Base-by-base conservation (phyloP, 2,888 invertebrate species). In the Euproctis similis region DNA sequence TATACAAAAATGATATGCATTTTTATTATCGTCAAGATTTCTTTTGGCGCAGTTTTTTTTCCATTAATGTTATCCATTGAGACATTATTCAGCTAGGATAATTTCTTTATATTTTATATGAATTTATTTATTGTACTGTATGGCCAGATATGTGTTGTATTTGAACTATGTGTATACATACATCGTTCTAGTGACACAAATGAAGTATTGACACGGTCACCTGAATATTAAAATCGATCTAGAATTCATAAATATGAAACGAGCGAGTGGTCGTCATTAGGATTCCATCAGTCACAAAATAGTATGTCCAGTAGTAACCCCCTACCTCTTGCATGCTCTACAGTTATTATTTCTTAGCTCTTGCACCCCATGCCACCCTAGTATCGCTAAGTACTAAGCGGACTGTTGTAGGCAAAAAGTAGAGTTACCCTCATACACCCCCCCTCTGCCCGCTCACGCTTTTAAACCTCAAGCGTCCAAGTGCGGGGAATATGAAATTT, bases 401-500 rank as follows among this genome's bases (percentile, higher is more conserved):
- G 52, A 53, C 63, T 70, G 76, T 75, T 70, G 72, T 63, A 70
- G 70, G 76, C 76, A 78, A 80, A 80, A 78, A 74, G 70, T 72
- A 65, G 62, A 57, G 37, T 40, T 47, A 46, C 51, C 51, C 46
- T 39, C 36, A 8, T 27, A 24, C 26, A 27, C 35, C 62, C 64
- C 66, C 62, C 64, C 55, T 53, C 59, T 68, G 55, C 52, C 63
- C 76, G 72, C 72, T 70, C 66, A 74, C 74, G 80, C 80, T 80
- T 81, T 80, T 76, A 82, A 82, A 81, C 81, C 82, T 81, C 81
- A 80, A 80, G 72, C 82, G 82, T 81, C 82, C 81, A 80, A 81
- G 81, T 77, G 77, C 75, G 71, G 80, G 77, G 82, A 81, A 82
- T 82, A 82, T 84, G 82, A 81, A 84, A 84, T 82, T 84, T 84